Base-by-base conservation (phyloP, 2,888 invertebrate species). In the Latrodectus elegans region DNA sequence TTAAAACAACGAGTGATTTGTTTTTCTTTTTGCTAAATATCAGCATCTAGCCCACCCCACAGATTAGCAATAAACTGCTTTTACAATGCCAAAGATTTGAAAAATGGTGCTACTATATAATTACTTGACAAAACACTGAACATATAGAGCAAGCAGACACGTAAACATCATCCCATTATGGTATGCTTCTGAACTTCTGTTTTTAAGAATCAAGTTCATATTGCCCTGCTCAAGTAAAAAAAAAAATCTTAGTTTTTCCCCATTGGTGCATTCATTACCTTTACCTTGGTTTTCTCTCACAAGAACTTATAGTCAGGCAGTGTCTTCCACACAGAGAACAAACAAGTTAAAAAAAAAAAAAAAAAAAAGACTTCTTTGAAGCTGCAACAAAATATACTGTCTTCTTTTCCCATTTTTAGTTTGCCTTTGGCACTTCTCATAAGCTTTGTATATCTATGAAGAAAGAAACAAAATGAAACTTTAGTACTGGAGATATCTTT, bases 1-100 rank as follows among this genome's bases (percentile, higher is more conserved):
- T 77, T 81, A 76, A 55, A 87, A 87, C 86, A 87, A 87, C 86
- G 86, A 87, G 60, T 65, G 86, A 70, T 64, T 85, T 72, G 70
- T 53, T 70, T 81, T 70, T 68, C n/a, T 84, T 52, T 74, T 15
- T 55, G 14, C 55, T 60, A 77, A 51, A 53, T 38, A 75, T 78
- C 84, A 84, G 77, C 74, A 51, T 53, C 22, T 74, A 67, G 86
- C 86, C 86, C 86, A 87, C 86, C 86, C 86, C 86, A 67, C 84
- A 67, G 72, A 79, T 77, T 77, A 81, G 86, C 86, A 87, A 87
- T 81, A 80, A 81, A 87, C 86, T 87, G 81, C 86, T 87, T 77
- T 75, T 77, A 81, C 81, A 81, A 76, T 87, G 86, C 86, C 86
- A 87, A 74, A 81, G 81, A 72, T 73, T 67, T 76, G 81, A 86